These are phyloP conservation scores for Littorina saxatilis DNA, from an alignment of 1,140 invertebrate species.

Conservation along the genomic window DNA sequence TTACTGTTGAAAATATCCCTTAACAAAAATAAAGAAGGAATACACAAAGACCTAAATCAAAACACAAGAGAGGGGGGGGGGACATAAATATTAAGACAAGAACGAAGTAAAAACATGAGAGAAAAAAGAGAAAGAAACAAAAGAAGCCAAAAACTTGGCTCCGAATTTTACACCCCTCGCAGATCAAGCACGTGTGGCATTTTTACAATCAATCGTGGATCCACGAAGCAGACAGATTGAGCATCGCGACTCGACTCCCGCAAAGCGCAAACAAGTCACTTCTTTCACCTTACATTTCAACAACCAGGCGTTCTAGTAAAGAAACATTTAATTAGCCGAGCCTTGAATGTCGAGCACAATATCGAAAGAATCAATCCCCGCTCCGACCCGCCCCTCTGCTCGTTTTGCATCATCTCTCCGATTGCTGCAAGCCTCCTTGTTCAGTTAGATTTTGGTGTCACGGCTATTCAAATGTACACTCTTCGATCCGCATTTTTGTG, in stretches of 20 bases:
- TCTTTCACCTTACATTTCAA: constrained; percentile 7
- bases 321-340: constrained; percentile 38
- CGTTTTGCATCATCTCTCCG: background rate
- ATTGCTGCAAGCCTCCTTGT: background rate
- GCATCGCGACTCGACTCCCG: background rate
- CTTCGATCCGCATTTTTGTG: no score
- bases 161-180: constrained; percentile 14
- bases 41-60: no score
- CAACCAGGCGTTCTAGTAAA: background rate
- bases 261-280: constrained; percentile 22
- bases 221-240: background rate
- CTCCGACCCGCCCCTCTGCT: background rate
- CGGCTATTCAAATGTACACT: no score
- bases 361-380: constrained; percentile 22
- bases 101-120: background rate
- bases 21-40: no score
- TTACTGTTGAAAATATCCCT: no score
- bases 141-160: background rate
- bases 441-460: background rate
- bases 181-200: constrained; percentile 5
- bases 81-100: background rate
- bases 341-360: constrained; percentile 35
- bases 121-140: background rate
- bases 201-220: constrained; percentile 16
- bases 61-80: no score